Evolutionary conservation across 2,888 invertebrate genomes (phyloP).

Genomic region (Fabriciana adippe): DNA sequence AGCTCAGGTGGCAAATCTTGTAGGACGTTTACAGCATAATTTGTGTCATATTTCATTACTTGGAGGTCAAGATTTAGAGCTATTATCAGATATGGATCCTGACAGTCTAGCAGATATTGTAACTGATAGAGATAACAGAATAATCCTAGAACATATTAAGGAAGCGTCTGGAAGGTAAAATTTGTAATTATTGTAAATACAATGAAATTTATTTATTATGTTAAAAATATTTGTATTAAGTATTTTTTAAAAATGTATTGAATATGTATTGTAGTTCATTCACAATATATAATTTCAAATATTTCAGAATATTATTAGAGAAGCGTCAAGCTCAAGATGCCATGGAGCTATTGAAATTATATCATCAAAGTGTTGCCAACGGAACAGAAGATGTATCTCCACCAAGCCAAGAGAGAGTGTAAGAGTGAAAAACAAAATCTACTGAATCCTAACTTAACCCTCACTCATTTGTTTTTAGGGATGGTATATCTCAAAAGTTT

Average conservation of each 20-base stretch:
- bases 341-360: conserved; percentile 90
- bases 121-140: conserved; percentile 86
- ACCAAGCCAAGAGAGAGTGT: conserved; percentile 74
- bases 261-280: not conserved
- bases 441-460: conserved; percentile 54
- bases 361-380: conserved; percentile 82
- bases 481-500: conserved; percentile 78
- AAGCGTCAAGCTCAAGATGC: conserved; percentile 94
- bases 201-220: not conserved
- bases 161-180: conserved; percentile 90
- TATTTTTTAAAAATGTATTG: not conserved
- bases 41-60: conserved; percentile 92
- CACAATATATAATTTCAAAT: conserved; percentile 17
- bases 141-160: conserved; percentile 90
- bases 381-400: conserved; percentile 77
- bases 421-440: conserved; percentile 41
- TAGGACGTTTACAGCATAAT: conserved; percentile 90
- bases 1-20: conserved; percentile 86
- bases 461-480: conserved; percentile 67
- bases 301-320: conserved; percentile 86
- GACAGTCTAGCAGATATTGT: conserved; percentile 92
- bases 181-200: not conserved
- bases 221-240: not conserved
- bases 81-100: conserved; percentile 94
- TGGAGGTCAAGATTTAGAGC: conserved; percentile 91